phyloP scores from a whole-genome alignment of 2,113 vertebrate species.

The Hyperopisus bebe region DNA sequence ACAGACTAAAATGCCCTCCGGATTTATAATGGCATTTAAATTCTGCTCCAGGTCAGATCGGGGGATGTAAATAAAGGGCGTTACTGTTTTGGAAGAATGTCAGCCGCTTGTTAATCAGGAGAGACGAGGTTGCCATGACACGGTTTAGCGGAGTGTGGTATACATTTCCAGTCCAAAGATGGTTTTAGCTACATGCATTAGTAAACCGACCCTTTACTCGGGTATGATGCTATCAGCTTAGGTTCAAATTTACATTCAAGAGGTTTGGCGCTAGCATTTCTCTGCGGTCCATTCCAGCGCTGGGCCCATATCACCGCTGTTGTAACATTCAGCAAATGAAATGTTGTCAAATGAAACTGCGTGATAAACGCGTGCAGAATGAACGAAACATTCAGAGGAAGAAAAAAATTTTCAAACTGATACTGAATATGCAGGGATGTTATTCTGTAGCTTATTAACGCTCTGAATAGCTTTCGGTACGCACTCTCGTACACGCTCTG shows the following conservation, averaged over 20 bases:
- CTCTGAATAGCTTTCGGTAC: neutral
- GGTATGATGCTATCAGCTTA: neutral
- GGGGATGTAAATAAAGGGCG: neutral
- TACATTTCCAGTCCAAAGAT: neutral
- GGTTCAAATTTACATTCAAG: neutral
- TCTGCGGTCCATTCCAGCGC: neutral
- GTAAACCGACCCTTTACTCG: neutral
- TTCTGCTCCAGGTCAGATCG: neutral
- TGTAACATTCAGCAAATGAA: neutral
- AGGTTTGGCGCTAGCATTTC: neutral
- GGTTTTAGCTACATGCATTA: neutral
- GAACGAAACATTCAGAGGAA: neutral
- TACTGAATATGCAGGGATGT: neutral
- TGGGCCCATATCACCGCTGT: neutral
- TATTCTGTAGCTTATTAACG: neutral
- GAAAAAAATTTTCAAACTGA: neutral
- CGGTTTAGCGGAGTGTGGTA: neutral
- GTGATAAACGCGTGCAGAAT: neutral
- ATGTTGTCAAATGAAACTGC: neutral
- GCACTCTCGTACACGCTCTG: neutral
- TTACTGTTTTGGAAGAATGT: slow-evolving; percentile 6
- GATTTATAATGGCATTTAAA: neutral
- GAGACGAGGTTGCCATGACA: neutral
- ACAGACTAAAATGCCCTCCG: neutral
- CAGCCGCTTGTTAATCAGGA: neutral